Conservation (phyloP, 2,113 vertebrate species). For the Microtus richardsoni region DNA sequence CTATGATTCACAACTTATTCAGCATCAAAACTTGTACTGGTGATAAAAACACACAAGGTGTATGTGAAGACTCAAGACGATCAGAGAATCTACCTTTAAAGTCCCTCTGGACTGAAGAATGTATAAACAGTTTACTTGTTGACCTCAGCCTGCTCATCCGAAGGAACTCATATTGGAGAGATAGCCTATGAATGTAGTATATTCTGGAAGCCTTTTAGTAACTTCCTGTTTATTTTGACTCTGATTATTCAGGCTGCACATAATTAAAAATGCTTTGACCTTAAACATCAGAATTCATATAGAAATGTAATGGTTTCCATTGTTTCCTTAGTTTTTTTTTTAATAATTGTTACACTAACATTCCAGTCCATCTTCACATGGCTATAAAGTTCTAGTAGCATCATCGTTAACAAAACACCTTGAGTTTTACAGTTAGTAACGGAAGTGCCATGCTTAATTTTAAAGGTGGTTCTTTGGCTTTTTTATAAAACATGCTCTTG, state of each 20-base stretch:
- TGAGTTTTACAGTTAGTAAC: constrained; percentile 25
- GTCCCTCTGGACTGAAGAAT: constrained; percentile 45
- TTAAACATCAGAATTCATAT: constrained; percentile 10
- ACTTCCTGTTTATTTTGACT: constrained; percentile 51
- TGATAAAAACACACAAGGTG: background rate
- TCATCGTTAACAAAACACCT: constrained; percentile 43
- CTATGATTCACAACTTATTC: constrained; percentile 55
- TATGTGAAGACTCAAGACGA: background rate
- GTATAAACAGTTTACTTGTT: constrained; percentile 78
- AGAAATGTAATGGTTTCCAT: constrained; percentile 31
- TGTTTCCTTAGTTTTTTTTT: background rate
- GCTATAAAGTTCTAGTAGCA: constrained; percentile 20
- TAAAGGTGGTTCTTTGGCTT: constrained; percentile 50
- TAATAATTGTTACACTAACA: constrained; percentile 33
- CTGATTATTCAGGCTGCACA: constrained; percentile 33
- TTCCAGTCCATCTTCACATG: constrained; percentile 50
- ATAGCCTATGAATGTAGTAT: constrained; percentile 61
- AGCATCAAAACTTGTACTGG: constrained; percentile 75
- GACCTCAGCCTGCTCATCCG: constrained; percentile 66
- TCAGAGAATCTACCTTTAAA: constrained; percentile 59
- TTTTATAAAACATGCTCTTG: constrained; percentile 21
- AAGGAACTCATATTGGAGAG: constrained; percentile 77
- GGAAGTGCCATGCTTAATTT: constrained; percentile 34
- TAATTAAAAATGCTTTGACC: too few species aligned
- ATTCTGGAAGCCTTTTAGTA: constrained; percentile 68